phyloP scores from a whole-genome alignment of 2,113 vertebrate genomes.

The Catharus bicknelli region DNA sequence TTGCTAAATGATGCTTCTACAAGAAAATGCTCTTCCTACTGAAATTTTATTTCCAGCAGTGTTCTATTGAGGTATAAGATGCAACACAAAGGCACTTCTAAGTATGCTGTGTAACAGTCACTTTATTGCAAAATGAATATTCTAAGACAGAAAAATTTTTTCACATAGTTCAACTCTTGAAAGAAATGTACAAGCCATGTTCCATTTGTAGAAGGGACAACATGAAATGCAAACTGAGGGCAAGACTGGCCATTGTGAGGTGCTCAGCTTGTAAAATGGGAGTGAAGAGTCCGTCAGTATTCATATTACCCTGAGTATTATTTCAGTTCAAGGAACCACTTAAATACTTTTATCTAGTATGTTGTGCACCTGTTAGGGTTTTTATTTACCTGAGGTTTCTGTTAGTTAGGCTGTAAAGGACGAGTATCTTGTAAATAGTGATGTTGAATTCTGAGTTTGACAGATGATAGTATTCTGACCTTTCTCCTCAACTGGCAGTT shows the following conservation, averaged over 20 bases:
- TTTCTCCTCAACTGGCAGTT: background rate
- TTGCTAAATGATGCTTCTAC: background rate
- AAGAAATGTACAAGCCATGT: slow-evolving; percentile 14
- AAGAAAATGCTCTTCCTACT: background rate
- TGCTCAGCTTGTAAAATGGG: background rate
- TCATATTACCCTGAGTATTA: background rate
- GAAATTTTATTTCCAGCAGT: background rate
- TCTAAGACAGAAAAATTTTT: background rate
- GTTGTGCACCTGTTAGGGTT: background rate
- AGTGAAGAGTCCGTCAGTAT: background rate
- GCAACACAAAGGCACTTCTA: background rate
- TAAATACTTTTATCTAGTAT: background rate
- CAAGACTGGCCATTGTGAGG: background rate
- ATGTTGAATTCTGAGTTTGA: background rate
- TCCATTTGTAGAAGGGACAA: background rate
- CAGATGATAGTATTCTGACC: background rate
- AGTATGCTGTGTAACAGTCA: background rate
- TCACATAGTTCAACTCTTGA: background rate
- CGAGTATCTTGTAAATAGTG: background rate
- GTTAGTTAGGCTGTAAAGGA: background rate
- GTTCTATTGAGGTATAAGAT: background rate
- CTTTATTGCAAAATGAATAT: slow-evolving; percentile 43
- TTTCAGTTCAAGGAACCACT: background rate
- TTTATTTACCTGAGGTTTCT: background rate
- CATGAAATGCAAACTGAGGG: background rate